phyloP scores from a whole-genome alignment of 2,888 invertebrate species.

The Lamellibrachia satsuma region DNA sequence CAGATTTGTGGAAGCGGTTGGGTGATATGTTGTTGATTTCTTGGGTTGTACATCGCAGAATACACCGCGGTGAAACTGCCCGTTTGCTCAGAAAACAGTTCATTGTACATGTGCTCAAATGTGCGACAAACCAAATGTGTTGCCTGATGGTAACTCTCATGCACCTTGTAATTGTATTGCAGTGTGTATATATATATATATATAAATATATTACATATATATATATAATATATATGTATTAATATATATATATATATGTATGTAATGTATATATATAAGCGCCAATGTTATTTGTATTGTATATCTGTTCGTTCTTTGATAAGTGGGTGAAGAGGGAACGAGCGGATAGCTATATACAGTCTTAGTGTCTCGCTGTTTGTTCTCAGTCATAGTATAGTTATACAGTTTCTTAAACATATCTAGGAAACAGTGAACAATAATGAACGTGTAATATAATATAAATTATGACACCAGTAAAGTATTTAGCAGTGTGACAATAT shows the following conservation, averaged over 20 bases:
- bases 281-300: not conserved
- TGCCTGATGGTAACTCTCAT: not conserved
- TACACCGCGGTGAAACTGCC: not conserved
- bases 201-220: not conserved
- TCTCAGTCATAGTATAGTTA: not conserved
- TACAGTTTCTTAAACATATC: not conserved
- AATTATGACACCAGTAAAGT: not conserved
- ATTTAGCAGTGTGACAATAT: not conserved
- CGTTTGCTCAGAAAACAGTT: not conserved
- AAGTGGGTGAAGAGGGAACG: not conserved
- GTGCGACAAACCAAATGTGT: not conserved
- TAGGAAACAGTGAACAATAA: not conserved
- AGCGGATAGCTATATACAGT: not conserved
- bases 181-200: not conserved
- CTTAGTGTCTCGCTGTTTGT: not conserved
- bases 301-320: not conserved
- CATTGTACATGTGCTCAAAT: not conserved
- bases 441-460: not conserved
- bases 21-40: not conserved
- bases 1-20: not conserved
- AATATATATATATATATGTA: not conserved
- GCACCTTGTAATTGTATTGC: not conserved
- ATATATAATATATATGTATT: no score
- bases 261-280: not conserved
- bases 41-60: not conserved